Percentiles rank a stretch among this genome's conserved stretches.
phyloP scores from a whole-genome alignment of 1,140 invertebrate species.

The Ctenoplectra terminalis region DNA sequence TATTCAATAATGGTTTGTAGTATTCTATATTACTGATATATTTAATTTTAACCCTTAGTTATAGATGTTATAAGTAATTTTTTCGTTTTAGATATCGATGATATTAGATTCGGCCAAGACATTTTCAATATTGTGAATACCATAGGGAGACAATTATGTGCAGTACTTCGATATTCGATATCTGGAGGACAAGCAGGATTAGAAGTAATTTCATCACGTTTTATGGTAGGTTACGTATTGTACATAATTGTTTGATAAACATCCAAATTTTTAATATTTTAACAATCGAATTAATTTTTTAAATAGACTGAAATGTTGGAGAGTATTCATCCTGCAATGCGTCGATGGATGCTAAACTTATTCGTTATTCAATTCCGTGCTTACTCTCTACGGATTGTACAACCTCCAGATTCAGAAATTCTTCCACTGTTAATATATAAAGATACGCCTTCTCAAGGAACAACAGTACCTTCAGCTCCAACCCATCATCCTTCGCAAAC shows the following conservation, averaged over 20 bases:
- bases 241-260: neutral
- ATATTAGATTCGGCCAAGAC: conserved; percentile 66
- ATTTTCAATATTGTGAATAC: conserved; percentile 57
- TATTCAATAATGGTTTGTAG: conserved; percentile 66
- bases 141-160: conserved; percentile 64
- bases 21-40: neutral
- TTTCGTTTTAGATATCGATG: conserved; percentile 57
- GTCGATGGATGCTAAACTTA: conserved; percentile 54
- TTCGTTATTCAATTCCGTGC: conserved; percentile 61
- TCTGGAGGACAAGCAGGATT: conserved; percentile 63
- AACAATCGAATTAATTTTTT: conserved; percentile 34
- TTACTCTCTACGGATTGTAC: conserved; percentile 57
- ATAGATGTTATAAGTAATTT: neutral
- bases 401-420: conserved; percentile 65
- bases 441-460: conserved; percentile 35
- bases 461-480: conserved; percentile 35
- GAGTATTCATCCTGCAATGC: conserved; percentile 47
- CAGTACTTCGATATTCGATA: conserved; percentile 69
- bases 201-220: conserved; percentile 60
- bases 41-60: neutral
- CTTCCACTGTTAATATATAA: conserved; percentile 70
- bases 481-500: conserved; percentile 40
- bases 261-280: neutral
- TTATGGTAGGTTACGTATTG: conserved; percentile 63
- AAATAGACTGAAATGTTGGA: conserved; percentile 56